A percentile compares a stretch with the other conserved stretches of the same genome.
These are phyloP conservation scores for Peromyscus aztecus DNA, from an alignment of 2,797 vertebrate genomes.

Conservation along the genomic window DNA sequence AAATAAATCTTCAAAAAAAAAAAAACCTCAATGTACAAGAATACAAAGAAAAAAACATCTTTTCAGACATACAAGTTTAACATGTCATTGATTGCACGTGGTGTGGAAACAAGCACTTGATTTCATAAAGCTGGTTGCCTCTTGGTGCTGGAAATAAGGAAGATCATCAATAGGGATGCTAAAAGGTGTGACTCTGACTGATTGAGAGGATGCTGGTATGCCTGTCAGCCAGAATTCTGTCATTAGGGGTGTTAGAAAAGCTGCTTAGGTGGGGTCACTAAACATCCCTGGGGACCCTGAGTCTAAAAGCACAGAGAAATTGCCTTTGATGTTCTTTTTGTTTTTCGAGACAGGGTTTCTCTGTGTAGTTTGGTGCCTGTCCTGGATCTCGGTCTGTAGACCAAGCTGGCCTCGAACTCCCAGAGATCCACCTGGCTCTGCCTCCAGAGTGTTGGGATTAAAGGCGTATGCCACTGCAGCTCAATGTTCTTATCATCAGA, in stretches of 20 bases:
- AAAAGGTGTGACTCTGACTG: neutral
- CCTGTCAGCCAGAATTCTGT: neutral
- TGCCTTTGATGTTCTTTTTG: constrained; percentile 28
- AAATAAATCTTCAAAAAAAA: neutral
- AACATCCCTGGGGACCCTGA: neutral
- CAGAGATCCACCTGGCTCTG: too few species aligned
- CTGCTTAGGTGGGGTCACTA: neutral
- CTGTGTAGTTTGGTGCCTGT: too few species aligned
- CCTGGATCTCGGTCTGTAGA: too few species aligned
- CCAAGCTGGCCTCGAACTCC: too few species aligned
- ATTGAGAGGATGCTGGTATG: neutral
- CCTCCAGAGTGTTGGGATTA: too few species aligned
- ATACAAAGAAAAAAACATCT: neutral
- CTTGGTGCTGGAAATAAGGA: neutral
- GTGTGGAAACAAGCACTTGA: constrained; percentile 5
- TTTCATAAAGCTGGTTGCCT: constrained; percentile 36
- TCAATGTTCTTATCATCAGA: neutral
- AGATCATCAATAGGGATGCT: neutral
- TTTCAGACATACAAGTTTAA: neutral
- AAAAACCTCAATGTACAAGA: neutral
- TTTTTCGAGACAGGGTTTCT: too few species aligned
- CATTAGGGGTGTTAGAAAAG: neutral
- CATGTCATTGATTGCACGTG: neutral
- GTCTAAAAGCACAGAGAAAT: neutral
- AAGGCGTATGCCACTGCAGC: too few species aligned